Evolutionary conservation across 92 coral and sea anemone genomes (phyloP), one percentile per base, ranked within the genome.

Genomic region (Desmophyllum pertusum): DNA sequence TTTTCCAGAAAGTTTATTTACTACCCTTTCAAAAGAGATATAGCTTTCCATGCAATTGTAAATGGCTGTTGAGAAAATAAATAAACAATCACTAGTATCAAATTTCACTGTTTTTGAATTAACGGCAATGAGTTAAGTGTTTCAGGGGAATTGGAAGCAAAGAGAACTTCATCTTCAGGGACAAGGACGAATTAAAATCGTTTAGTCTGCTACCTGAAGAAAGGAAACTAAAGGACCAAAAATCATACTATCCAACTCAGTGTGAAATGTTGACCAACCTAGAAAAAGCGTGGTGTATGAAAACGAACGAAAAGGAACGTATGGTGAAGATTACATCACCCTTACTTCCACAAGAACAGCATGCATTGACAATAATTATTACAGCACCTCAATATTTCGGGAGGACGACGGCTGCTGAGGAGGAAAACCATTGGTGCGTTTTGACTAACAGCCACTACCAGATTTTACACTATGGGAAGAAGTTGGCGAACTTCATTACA

Each of bases 401-500:
- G 21, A 57, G 10, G 76, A 67, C 35, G 59, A 75, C 3, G 45
- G 21, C 51, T 76, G 80, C 35, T 9, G 80, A 35, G 80, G 80
- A 35, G 31, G 5, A 5, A 76, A 3, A 31, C 17, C 80, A 0
- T 10, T 76, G 51, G 80, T 82, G 51, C 80, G 68, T 37, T 76
- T 76, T 45, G 81, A 88, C 69, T 43, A 57, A 10, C 75, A 87
- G 33, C 90, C 86, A n/a, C 75, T 81, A n/a, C 90, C 90, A 50
- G 90, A 87, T 46, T 81, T 57, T 29, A 83, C 73, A 59, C 48
- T 80, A 23, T 81, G 90, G 90, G 53, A 80, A 61, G 10, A 57
- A 3, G 78, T 30, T 1, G 81, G 69, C 25, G 77, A 87, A 48
- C 72, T 75, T 77, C 83, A 81, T 31, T 87, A 72, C 46, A 72